Evolutionary conservation across 2,888 invertebrate species (phyloP).

Genomic region (Drosophila nigricruria): DNA sequence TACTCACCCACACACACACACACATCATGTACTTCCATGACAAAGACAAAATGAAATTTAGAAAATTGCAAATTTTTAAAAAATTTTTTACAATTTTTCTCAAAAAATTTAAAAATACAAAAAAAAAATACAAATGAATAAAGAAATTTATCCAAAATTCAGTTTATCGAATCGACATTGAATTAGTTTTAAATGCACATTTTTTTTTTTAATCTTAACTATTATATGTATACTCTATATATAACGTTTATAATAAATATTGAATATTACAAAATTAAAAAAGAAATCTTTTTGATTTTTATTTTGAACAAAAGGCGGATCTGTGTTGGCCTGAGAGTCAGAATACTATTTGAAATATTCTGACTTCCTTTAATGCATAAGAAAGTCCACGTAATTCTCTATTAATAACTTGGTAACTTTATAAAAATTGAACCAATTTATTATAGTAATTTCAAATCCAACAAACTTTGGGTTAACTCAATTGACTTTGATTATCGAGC

Average conservation of each 20-base stretch:
- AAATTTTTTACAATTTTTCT: conserved; percentile 20
- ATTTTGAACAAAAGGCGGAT: background rate
- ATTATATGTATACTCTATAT: conserved; percentile 69
- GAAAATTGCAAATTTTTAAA: conserved; percentile 53
- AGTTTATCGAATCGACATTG: conserved; percentile 31
- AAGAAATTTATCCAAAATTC: conserved; percentile 19
- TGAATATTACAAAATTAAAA: conserved; percentile 63
- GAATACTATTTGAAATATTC: no score
- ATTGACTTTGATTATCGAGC: no score
- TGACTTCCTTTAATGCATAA: no score
- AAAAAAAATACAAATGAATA: background rate
- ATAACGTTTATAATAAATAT: conserved; percentile 74
- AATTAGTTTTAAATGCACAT: conserved; percentile 57
- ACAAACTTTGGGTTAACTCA: no score
- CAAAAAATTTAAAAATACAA: background rate
- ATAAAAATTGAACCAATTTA: no score
- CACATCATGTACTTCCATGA: conserved; percentile 50
- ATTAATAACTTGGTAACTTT: no score
- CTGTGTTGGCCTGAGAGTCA: no score
- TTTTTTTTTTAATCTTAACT: conserved; percentile 62
- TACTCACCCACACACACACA: conserved; percentile 24
- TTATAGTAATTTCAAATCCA: no score
- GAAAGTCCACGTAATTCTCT: no score
- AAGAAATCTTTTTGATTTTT: background rate
- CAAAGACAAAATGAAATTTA: conserved; percentile 40